These are phyloP conservation scores for Philantomba maxwellii DNA, from an alignment of 2,113 vertebrate genomes.

Conservation along the genomic window DNA sequence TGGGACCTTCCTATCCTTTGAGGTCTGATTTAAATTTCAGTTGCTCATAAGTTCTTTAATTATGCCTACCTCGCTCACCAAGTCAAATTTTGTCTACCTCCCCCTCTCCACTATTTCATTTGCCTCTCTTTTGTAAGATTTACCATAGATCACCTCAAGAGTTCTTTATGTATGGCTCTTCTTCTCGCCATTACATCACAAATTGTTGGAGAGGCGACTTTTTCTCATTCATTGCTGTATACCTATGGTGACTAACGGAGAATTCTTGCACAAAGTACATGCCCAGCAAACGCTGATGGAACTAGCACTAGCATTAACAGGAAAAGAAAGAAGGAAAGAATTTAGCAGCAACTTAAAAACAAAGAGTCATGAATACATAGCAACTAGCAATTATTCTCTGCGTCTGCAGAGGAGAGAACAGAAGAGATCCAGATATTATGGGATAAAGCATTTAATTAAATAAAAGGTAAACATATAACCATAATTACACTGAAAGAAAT, in stretches of 20 bases:
- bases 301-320: neutral
- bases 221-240: neutral
- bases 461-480: neutral
- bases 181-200: neutral
- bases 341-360: constrained; percentile 16
- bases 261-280: neutral
- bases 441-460: constrained; percentile 8
- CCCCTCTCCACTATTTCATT: neutral
- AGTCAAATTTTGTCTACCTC: neutral
- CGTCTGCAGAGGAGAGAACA: neutral
- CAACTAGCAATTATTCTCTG: constrained; percentile 17
- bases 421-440: neutral
- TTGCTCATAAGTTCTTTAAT: neutral
- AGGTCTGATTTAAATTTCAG: neutral
- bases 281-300: neutral
- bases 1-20: neutral
- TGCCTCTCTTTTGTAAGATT: neutral
- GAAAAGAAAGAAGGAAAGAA: neutral
- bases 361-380: neutral
- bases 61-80: neutral
- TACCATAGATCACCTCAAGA: neutral
- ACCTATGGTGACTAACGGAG: neutral
- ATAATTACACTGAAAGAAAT: constrained; percentile 32
- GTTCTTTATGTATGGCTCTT: neutral
- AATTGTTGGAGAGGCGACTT: neutral